phyloP scores from a whole-genome alignment of 1,140 invertebrate species.

The Phenacoccus solenopsis region DNA sequence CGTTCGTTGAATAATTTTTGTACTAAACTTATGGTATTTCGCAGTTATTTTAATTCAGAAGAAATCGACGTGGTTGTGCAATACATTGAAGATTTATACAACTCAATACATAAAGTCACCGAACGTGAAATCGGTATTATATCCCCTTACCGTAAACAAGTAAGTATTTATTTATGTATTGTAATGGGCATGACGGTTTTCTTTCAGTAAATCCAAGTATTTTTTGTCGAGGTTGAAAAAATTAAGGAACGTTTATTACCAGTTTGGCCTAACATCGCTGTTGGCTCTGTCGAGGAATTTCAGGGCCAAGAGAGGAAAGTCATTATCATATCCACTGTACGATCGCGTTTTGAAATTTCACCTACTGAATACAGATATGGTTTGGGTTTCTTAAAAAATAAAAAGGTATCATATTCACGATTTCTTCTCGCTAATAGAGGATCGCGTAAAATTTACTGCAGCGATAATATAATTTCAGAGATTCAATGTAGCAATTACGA shows the following conservation, averaged over 20 bases:
- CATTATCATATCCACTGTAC: slow-evolving; percentile 77
- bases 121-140: slow-evolving; percentile 71
- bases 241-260: background rate
- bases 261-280: slow-evolving; percentile 42
- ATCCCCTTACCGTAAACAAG: slow-evolving; percentile 84
- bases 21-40: background rate
- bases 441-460: background rate
- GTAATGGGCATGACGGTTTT: background rate
- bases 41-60: background rate
- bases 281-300: slow-evolving; percentile 91
- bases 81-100: background rate
- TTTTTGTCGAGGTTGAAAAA: background rate
- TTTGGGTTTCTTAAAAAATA: slow-evolving; percentile 64
- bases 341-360: slow-evolving; percentile 30
- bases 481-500: slow-evolving; percentile 71
- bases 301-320: slow-evolving; percentile 82
- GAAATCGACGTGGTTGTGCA: background rate
- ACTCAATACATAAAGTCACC: background rate
- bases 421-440: too few species aligned
- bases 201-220: background rate
- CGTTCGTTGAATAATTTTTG: background rate
- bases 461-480: slow-evolving; percentile 36
- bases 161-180: slow-evolving; percentile 30
- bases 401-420: slow-evolving; percentile 24
- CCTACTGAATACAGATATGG: slow-evolving; percentile 40